phyloP scores from a whole-genome alignment of 1,140 invertebrate genomes.

The Magallana ariakensis region DNA sequence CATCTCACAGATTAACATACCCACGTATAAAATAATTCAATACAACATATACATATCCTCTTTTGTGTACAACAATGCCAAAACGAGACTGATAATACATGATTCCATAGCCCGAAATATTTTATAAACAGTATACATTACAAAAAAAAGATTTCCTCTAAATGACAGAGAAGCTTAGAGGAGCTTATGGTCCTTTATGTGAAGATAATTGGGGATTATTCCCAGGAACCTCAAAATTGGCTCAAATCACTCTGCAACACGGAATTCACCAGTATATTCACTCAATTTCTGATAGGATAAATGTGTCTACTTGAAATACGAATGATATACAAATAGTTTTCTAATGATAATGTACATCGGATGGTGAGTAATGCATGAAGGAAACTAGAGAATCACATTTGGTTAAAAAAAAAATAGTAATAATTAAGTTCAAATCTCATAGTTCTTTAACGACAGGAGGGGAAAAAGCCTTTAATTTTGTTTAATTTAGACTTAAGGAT shows the following conservation, averaged over 20 bases:
- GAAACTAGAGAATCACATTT: not conserved
- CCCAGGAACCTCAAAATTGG: not conserved
- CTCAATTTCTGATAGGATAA: not conserved
- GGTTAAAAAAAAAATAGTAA: not conserved
- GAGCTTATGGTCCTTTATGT: not conserved
- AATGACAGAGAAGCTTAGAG: conserved; percentile 26
- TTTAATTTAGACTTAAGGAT: not conserved
- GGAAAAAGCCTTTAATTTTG: conserved; percentile 15
- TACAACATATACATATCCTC: not conserved
- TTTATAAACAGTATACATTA: not conserved
- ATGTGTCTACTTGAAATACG: not conserved
- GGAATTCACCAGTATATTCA: not conserved
- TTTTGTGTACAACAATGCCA: not conserved
- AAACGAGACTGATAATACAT: too few relatives aligned
- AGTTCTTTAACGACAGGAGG: not conserved
- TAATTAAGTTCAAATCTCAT: not conserved
- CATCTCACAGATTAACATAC: too few relatives aligned
- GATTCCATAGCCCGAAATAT: too few relatives aligned
- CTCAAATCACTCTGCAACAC: not conserved
- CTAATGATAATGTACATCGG: not conserved
- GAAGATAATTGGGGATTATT: not conserved
- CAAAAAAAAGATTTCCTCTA: not conserved
- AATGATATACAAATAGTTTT: not conserved
- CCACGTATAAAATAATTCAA: too few relatives aligned
- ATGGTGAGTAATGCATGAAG: not conserved